Percentiles rank a stretch among this genome's conserved stretches.
Evolutionary conservation across 30 jellyfish, hydroid and myxozoan genomes (phyloP).

Genomic region (Clytia hemisphaerica): DNA sequence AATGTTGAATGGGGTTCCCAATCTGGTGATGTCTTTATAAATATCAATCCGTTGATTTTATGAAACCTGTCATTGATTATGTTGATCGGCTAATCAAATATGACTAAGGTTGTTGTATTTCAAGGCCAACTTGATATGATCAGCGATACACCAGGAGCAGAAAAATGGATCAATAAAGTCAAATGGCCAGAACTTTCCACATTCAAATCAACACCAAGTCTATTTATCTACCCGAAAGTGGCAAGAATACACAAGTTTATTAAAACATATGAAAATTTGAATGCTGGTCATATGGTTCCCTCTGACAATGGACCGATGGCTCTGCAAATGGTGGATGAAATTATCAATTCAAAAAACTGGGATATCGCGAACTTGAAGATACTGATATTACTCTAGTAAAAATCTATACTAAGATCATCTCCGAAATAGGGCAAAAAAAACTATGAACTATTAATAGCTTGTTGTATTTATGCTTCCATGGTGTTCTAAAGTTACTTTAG

Average conservation of each 20-base stretch:
- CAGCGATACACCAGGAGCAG: slow-evolving; percentile 92
- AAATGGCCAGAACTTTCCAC: slow-evolving; percentile 50
- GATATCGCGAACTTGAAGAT: too few species aligned
- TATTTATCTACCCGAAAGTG: slow-evolving; percentile 42
- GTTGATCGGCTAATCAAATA: slow-evolving; percentile 54
- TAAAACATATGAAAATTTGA: slow-evolving; percentile 52
- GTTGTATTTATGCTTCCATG: too few species aligned
- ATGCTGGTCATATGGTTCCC: slow-evolving; percentile 96
- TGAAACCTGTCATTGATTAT: slow-evolving; percentile 71
- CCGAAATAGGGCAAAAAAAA: too few species aligned
- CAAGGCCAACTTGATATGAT: slow-evolving; percentile 93
- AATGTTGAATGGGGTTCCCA: slow-evolving; percentile 85
- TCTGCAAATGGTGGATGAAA: slow-evolving; percentile 61
- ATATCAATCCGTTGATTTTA: slow-evolving; percentile 55
- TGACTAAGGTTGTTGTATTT: slow-evolving; percentile 56
- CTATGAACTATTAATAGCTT: too few species aligned
- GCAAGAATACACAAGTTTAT: slow-evolving; percentile 61
- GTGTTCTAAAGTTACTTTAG: too few species aligned
- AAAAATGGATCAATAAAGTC: slow-evolving; percentile 64
- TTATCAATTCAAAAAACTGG: too few species aligned
- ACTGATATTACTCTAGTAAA: too few species aligned
- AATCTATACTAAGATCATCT: too few species aligned
- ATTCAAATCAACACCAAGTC: slow-evolving; percentile 53
- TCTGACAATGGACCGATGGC: slow-evolving; percentile 88
- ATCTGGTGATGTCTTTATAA: slow-evolving; percentile 59